phyloP scores from a whole-genome alignment of 2,888 invertebrate species.

The Harpagoxenus sublaevis region DNA sequence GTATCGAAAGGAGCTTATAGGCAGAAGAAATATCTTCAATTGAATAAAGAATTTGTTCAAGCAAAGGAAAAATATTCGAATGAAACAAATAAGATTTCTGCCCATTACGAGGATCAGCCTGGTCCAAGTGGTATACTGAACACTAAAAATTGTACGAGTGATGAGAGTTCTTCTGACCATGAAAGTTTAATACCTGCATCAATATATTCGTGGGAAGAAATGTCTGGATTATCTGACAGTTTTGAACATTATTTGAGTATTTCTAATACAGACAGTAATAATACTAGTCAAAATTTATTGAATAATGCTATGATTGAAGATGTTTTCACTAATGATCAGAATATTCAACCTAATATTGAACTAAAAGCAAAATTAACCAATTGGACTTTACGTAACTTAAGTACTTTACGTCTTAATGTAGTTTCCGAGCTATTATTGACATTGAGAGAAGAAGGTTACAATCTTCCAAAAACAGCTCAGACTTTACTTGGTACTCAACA shows the following conservation, averaged over 20 bases:
- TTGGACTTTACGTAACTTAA: not conserved
- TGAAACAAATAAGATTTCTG: not conserved
- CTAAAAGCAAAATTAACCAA: not conserved
- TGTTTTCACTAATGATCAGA: not conserved
- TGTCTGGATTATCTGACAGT: not conserved
- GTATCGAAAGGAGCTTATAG: not conserved
- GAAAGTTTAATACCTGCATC: not conserved
- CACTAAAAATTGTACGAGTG: not conserved
- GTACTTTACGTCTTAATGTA: not conserved
- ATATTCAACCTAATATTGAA: not conserved
- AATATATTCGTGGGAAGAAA: not conserved
- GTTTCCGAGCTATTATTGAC: not conserved
- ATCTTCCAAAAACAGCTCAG: not conserved
- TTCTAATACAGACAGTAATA: not conserved
- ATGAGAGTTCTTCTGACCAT: not conserved
- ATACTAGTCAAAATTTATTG: not conserved
- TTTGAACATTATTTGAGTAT: not conserved
- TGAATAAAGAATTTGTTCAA: not conserved
- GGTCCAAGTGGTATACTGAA: not conserved
- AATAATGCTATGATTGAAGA: not conserved
- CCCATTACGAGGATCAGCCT: not conserved
- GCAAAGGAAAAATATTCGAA: not conserved
- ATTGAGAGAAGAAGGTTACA: conserved; percentile 8
- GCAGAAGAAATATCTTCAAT: not conserved
- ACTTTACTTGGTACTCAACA: not conserved